Conservation (phyloP, 2,888 invertebrate genomes). For the Drosophila prostipennis region DNA sequence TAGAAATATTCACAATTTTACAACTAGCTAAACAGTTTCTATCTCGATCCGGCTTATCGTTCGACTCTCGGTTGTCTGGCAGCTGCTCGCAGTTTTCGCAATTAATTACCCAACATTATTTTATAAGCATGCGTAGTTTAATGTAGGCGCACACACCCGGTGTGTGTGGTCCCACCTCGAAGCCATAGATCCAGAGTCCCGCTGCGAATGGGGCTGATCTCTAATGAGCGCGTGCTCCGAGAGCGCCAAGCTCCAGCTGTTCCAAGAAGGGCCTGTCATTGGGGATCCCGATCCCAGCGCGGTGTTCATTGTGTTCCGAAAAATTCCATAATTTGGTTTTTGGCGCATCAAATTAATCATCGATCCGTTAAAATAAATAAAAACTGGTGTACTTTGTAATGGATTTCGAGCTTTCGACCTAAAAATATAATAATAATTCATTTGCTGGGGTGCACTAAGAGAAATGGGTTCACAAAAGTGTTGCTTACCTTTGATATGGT, state of each 20-base stretch:
- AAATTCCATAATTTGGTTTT: constrained; percentile 46
- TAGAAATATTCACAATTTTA: constrained; percentile 53
- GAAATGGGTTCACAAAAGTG: background rate
- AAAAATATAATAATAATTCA: constrained; percentile 69
- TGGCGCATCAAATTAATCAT: constrained; percentile 74
- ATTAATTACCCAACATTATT: constrained; percentile 77
- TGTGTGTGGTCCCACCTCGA: constrained; percentile 61
- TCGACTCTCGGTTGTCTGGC: constrained; percentile 19
- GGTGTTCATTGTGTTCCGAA: constrained; percentile 19
- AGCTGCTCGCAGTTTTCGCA: constrained; percentile 66
- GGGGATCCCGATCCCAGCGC: constrained; percentile 1
- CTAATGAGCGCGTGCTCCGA: constrained; percentile 78
- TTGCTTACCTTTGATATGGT: no score
- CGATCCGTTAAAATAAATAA: constrained; percentile 77
- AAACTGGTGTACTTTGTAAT: constrained; percentile 74
- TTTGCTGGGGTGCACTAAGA: constrained; percentile 58
- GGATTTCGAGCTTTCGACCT: constrained; percentile 53
- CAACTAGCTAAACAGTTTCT: constrained; percentile 34
- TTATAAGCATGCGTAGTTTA: constrained; percentile 71
- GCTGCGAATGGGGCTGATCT: constrained; percentile 33
- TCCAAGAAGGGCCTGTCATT: constrained; percentile 74
- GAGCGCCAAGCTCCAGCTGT: constrained; percentile 68
- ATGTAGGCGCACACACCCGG: constrained; percentile 67
- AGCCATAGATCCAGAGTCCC: constrained; percentile 26
- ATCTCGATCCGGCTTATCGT: constrained; percentile 31